phyloP scores from a whole-genome alignment of 1,140 invertebrate genomes.

The Drosophila albomicans region DNA sequence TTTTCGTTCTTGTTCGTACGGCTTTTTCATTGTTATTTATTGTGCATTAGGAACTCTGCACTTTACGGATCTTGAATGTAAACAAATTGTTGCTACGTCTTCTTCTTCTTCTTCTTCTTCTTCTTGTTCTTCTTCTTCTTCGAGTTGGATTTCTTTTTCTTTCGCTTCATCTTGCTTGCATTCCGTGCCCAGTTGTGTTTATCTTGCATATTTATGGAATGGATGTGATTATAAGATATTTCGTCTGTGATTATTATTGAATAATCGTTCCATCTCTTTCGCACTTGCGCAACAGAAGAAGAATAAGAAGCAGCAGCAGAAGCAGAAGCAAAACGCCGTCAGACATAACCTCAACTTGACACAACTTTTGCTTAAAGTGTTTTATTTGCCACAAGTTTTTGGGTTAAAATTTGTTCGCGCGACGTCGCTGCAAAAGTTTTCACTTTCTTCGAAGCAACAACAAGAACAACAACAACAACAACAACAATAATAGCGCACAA shows the following conservation, averaged over 20 bases:
- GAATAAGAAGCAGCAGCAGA: no score
- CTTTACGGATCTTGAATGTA: constrained; percentile 38
- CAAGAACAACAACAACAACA: constrained; percentile 35
- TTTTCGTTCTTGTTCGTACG: constrained; percentile 21
- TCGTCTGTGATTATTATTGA: constrained; percentile 11
- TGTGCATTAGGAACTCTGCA: constrained; percentile 41
- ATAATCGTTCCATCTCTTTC: constrained; percentile 6
- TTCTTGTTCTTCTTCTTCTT: background rate
- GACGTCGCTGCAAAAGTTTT: constrained; percentile 71
- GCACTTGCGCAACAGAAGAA: background rate
- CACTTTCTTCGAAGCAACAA: constrained; percentile 66
- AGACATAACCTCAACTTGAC: constrained; percentile 46
- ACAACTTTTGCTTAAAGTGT: constrained; percentile 47
- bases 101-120: background rate
- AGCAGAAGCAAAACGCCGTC: background rate
- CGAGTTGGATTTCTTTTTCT: background rate
- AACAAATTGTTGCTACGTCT: constrained; percentile 40
- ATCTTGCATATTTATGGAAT: constrained; percentile 9
- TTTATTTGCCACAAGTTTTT: constrained; percentile 47
- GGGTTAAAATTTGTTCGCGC: constrained; percentile 74
- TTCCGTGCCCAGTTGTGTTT: background rate
- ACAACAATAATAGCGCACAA: constrained; percentile 54
- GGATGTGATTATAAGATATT: background rate
- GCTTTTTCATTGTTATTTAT: constrained; percentile 51
- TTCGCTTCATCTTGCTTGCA: background rate